These are phyloP conservation scores for Furnarius figulus DNA, from an alignment of 2,113 vertebrate species.

Conservation along the genomic window DNA sequence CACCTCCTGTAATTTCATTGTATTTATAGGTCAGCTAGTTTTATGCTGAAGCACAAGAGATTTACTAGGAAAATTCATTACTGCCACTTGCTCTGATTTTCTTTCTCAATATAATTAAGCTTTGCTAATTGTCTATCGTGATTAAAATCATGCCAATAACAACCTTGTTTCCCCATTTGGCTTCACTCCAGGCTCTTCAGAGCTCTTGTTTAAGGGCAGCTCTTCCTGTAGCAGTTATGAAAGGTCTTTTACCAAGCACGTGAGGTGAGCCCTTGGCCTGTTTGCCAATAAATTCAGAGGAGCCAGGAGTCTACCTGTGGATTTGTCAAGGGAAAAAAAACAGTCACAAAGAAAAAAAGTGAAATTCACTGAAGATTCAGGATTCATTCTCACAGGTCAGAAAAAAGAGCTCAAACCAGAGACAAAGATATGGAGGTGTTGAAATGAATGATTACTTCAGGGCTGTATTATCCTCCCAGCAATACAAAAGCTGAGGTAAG, in stretches of 20 bases:
- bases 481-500: not conserved
- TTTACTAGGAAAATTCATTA: conserved; percentile 78
- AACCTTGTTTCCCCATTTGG: conserved; percentile 75
- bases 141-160: conserved; percentile 83
- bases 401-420: not conserved
- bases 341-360: not conserved
- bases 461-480: not conserved
- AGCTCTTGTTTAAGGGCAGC: conserved; percentile 70
- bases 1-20: conserved; percentile 62
- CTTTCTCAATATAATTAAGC: conserved; percentile 79
- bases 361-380: not conserved
- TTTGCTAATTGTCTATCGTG: conserved; percentile 82
- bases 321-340: not conserved
- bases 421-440: not conserved
- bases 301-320: not conserved
- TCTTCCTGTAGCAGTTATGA: conserved; percentile 62
- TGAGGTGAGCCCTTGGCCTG: not conserved
- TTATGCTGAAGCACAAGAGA: conserved; percentile 73
- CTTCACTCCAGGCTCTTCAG: conserved; percentile 71
- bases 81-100: conserved; percentile 74
- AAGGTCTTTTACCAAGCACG: conserved; percentile 28
- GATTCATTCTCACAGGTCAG: not conserved
- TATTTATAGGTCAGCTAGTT: conserved; percentile 77
- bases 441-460: conserved; percentile 32
- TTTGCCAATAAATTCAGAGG: not conserved